phyloP scores from a whole-genome alignment of 2,797 vertebrate species.

The Steatocranus sp. region DNA sequence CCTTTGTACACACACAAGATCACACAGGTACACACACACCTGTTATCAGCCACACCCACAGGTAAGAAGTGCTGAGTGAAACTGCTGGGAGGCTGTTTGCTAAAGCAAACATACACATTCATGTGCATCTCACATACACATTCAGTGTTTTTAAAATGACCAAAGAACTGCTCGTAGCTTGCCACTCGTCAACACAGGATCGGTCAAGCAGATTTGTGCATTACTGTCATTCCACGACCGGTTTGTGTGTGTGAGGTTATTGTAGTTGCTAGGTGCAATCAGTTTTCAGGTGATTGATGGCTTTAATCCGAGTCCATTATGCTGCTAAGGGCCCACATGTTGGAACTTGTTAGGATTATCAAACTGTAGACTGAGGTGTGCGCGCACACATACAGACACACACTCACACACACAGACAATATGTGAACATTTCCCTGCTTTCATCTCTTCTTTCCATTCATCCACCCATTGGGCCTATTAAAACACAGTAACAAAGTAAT shows the following conservation, averaged over 20 bases:
- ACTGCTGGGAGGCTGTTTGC: not conserved
- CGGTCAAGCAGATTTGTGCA: not conserved
- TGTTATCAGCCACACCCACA: constrained; percentile 48
- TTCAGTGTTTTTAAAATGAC: not conserved
- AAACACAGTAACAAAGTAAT: constrained; percentile 30
- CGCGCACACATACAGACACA: not conserved
- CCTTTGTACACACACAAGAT: constrained; percentile 33
- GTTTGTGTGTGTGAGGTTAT: constrained; percentile 20
- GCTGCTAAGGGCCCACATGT: constrained; percentile 43
- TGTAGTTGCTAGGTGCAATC: constrained; percentile 16
- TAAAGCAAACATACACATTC: not conserved
- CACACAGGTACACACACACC: constrained; percentile 7
- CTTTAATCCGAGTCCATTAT: constrained; percentile 52
- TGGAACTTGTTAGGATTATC: constrained; percentile 64
- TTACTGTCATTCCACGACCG: not conserved
- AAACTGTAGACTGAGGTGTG: constrained; percentile 36
- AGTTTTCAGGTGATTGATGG: constrained; percentile 47
- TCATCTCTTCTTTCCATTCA: constrained; percentile 19
- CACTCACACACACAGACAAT: not conserved
- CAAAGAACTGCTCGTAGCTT: not conserved
- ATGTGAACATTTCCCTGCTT: constrained; percentile 1
- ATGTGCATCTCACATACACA: not conserved
- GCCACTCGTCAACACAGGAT: not conserved
- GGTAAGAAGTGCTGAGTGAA: constrained; percentile 33
- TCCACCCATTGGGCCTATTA: constrained; percentile 4